Conservation (phyloP, 2,888 invertebrate genomes). For the Tipula unca region DNA sequence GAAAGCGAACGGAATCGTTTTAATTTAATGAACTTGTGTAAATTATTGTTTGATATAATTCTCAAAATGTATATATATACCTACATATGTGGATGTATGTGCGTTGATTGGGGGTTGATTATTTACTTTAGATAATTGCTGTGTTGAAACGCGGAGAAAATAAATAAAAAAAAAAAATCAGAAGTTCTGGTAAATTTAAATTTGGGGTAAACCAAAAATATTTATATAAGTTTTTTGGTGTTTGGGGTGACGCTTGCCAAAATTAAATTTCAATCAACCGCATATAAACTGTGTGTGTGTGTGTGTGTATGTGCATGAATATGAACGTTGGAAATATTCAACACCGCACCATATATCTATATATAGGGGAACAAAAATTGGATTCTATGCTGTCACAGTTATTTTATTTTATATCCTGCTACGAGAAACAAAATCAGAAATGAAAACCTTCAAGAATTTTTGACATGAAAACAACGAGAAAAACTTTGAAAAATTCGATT, state of each 20-base stretch:
- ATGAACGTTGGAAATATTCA: not conserved
- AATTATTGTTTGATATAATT: not conserved
- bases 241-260: not conserved
- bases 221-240: not conserved
- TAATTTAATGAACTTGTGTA: not conserved
- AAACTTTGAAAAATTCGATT: slow-evolving; percentile 14
- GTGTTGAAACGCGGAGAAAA: not conserved
- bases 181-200: not conserved
- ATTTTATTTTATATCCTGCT: not conserved
- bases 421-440: not conserved
- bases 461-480: not conserved
- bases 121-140: not conserved
- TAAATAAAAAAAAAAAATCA: not conserved
- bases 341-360: not conserved
- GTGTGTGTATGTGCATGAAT: not conserved
- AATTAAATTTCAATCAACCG: slow-evolving; percentile 3
- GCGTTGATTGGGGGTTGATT: not conserved
- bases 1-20: not conserved
- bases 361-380: not conserved
- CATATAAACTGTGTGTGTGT: not conserved
- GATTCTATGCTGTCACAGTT: not conserved
- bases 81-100: not conserved
- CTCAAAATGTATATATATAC: not conserved
- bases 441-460: slow-evolving; percentile 8
- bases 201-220: not conserved